Conservation (phyloP, 2,888 invertebrate genomes). For the Stenolophus ochropezus region DNA sequence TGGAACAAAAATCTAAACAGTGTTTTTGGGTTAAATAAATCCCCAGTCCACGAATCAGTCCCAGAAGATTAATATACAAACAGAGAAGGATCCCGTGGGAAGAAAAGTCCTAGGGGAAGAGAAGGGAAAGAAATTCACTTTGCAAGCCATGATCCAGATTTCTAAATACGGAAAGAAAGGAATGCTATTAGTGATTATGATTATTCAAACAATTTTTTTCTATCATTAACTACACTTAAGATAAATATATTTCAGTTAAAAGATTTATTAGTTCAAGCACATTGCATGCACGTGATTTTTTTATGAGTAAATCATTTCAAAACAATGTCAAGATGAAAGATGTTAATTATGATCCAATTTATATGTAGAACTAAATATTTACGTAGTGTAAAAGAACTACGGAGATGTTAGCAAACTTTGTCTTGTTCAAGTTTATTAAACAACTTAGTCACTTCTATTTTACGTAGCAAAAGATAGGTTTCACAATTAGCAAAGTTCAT, state of each 20-base stretch:
- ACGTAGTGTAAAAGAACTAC: no score
- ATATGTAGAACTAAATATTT: no score
- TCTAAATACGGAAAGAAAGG: background rate
- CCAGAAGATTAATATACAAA: slow-evolving; percentile 34
- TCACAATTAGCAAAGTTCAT: no score
- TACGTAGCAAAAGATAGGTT: no score
- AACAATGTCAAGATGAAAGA: no score
- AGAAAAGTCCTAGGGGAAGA: background rate
- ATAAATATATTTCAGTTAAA: no score
- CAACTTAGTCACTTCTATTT: background rate
- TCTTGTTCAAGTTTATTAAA: background rate
- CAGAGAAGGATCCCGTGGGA: background rate
- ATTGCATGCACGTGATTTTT: no score
- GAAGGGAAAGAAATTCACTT: background rate
- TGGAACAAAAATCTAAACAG: slow-evolving; percentile 27
- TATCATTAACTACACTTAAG: no score
- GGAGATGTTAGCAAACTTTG: background rate
- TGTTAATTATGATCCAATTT: no score
- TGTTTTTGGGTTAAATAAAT: slow-evolving; percentile 26
- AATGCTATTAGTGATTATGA: background rate
- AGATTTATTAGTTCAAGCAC: no score
- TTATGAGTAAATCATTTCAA: no score
- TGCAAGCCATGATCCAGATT: background rate
- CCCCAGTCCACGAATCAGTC: background rate
- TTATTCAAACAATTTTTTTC: no score